phyloP scores from a whole-genome alignment of 2,797 vertebrate species.

The Poecilia velifera region DNA sequence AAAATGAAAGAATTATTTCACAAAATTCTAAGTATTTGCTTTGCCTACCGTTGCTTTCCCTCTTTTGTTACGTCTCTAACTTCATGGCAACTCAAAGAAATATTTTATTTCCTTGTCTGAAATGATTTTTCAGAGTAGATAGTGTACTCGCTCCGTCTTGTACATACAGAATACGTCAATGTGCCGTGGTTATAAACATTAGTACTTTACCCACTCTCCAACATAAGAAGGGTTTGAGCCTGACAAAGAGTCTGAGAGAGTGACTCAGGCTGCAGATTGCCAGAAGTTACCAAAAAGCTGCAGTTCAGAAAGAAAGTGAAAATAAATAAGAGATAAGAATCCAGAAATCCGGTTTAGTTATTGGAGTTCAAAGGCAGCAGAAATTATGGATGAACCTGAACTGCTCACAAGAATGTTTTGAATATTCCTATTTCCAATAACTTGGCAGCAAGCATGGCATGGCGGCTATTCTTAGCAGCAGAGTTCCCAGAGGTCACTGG shows the following conservation, averaged over 20 bases:
- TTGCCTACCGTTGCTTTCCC: neutral
- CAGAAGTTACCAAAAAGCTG: conserved; percentile 50
- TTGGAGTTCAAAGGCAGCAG: conserved; percentile 67
- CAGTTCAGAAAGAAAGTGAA: conserved; percentile 39
- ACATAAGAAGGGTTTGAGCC: conserved; percentile 8
- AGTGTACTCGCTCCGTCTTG: neutral
- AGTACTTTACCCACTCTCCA: conserved; percentile 1
- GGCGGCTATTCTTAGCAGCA: conserved; percentile 50
- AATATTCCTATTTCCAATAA: conserved; percentile 73
- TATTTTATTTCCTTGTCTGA: conserved; percentile 5
- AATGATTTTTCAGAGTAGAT: neutral
- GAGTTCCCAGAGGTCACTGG: conserved; percentile 32
- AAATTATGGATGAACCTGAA: conserved; percentile 59
- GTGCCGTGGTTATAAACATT: conserved; percentile 6
- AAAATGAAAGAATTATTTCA: neutral
- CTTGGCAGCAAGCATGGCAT: conserved; percentile 50
- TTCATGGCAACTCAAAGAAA: neutral
- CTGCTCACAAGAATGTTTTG: conserved; percentile 60
- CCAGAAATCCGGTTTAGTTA: conserved; percentile 43
- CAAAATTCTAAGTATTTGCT: conserved; percentile 11
- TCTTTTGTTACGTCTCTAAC: conserved; percentile 10
- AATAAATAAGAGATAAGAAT: conserved; percentile 26
- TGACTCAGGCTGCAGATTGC: conserved; percentile 37
- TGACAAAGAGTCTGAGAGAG: conserved; percentile 6
- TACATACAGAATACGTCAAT: neutral